Percentiles rank a stretch among this genome's conserved stretches.
These are phyloP conservation scores for Coleophora deauratella DNA, from an alignment of 2,888 invertebrate genomes.

Conservation along the genomic window DNA sequence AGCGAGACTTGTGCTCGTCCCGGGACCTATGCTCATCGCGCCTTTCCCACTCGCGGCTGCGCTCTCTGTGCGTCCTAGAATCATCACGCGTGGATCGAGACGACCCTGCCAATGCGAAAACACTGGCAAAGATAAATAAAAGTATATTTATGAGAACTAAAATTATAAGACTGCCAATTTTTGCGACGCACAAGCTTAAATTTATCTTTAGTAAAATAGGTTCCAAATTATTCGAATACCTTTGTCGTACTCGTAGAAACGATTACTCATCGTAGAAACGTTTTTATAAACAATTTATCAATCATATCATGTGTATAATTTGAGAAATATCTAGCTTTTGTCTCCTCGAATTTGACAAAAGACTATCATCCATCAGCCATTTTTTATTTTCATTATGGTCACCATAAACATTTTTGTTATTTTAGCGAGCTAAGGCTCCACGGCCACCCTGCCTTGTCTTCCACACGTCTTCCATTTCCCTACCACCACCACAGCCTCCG, in stretches of 20 bases:
- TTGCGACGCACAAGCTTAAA: constrained; percentile 7
- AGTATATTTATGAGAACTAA: constrained; percentile 39
- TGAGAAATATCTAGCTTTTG: not conserved
- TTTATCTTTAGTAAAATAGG: too few species aligned
- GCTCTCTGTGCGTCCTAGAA: constrained; percentile 49
- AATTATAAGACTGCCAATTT: constrained; percentile 1
- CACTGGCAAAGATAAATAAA: constrained; percentile 80
- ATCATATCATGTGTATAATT: constrained; percentile 4
- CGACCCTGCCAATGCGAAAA: constrained; percentile 84
- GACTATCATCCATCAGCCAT: not conserved
- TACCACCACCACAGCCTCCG: too few species aligned
- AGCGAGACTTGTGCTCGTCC: not conserved
- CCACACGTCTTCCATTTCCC: too few species aligned
- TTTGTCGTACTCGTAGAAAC: constrained; percentile 40
- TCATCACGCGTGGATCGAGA: constrained; percentile 73
- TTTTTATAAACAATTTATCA: constrained; percentile 6
- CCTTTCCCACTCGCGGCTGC: constrained; percentile 26
- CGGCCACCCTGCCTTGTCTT: too few species aligned
- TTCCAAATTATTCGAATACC: constrained; percentile 46
- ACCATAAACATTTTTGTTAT: too few species aligned
- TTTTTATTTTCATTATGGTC: not conserved
- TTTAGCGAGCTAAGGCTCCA: too few species aligned
- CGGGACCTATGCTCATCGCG: constrained; percentile 26
- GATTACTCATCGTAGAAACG: constrained; percentile 41
- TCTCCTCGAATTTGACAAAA: not conserved